Conservation (phyloP, 2,113 vertebrate species). For the Chaetura pelagica region DNA sequence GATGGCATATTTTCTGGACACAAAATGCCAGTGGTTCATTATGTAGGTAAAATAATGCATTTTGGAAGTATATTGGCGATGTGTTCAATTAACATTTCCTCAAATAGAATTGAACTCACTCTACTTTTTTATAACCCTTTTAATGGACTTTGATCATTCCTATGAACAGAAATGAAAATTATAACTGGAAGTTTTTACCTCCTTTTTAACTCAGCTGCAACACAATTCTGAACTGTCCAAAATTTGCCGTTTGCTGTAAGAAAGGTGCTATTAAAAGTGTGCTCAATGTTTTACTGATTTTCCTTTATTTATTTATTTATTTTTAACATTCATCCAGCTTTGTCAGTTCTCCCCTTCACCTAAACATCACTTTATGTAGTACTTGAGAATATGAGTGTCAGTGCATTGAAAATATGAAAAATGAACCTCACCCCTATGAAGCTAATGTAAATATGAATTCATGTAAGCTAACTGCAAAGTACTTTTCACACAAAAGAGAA, state of each 20-base stretch:
- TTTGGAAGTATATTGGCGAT: background rate
- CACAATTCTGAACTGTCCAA: background rate
- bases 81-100: background rate
- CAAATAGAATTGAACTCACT: accelerated
- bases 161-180: background rate
- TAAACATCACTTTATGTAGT: background rate
- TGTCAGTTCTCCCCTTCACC: background rate
- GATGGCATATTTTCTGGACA: accelerated
- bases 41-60: background rate
- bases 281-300: background rate
- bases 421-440: background rate
- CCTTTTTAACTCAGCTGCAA: background rate
- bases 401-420: background rate
- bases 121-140: background rate
- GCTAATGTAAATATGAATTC: background rate
- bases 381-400: background rate
- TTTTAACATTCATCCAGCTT: background rate
- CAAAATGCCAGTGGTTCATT: background rate
- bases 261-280: background rate
- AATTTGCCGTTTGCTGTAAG: background rate
- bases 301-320: background rate
- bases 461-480: background rate
- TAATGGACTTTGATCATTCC: background rate
- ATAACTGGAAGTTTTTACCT: background rate
- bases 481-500: background rate